Evolutionary conservation across 2,113 vertebrate genomes (phyloP).

Genomic region (Caranx melampygus): DNA sequence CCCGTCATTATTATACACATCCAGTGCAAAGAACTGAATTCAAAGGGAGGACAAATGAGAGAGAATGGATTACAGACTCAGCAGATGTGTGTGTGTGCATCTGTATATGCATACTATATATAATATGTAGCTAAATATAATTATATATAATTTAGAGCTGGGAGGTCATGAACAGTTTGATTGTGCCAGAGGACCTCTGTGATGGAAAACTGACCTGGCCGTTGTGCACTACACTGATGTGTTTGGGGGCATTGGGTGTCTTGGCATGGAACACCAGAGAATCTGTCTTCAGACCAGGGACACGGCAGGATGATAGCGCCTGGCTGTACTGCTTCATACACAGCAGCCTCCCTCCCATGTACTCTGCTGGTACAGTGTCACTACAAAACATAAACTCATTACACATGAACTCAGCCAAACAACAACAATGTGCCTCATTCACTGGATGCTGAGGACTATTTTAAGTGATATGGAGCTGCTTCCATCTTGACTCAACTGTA

Average conservation of each 20-base stretch:
- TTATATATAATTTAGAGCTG: too few species aligned
- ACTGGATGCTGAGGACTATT: too few species aligned
- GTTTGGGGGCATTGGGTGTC: slow-evolving; percentile 85
- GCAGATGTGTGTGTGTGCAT: too few species aligned
- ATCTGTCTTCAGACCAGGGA: slow-evolving; percentile 91
- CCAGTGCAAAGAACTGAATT: slow-evolving; percentile 91
- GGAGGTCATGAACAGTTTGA: too few species aligned
- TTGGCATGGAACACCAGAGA: slow-evolving; percentile 87
- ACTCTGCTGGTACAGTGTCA: slow-evolving; percentile 91
- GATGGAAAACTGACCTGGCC: slow-evolving; percentile 86
- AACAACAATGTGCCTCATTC: too few species aligned
- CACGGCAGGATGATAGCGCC: slow-evolving; percentile 93
- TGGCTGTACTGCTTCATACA: slow-evolving; percentile 99
- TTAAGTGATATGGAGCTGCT: too few species aligned
- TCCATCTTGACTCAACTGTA: not conserved
- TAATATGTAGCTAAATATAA: too few species aligned
- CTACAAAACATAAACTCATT: slow-evolving; percentile 74
- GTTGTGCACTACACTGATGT: slow-evolving; percentile 94
- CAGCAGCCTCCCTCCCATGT: slow-evolving; percentile 88
- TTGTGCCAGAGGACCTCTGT: too few species aligned
- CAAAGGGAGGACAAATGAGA: not conserved
- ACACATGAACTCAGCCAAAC: not conserved
- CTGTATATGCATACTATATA: too few species aligned
- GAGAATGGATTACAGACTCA: not conserved
- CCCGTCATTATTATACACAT: slow-evolving; percentile 91